Evolutionary conservation across 2,797 vertebrate genomes (phyloP).

Genomic region (Enteromius unitaeniatus): DNA sequence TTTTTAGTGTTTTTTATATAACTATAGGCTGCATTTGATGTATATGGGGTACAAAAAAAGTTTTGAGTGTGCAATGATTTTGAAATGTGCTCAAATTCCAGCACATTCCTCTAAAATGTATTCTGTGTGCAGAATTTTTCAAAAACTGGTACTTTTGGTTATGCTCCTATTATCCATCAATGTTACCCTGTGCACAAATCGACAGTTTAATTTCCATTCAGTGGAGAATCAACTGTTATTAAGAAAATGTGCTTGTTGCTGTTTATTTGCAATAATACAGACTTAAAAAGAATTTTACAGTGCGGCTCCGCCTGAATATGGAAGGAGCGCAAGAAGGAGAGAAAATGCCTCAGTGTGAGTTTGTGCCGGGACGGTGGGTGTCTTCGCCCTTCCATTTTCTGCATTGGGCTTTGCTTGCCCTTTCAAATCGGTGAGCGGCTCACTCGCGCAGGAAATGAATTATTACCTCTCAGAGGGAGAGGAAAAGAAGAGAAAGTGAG

Average conservation of each 20-base stretch:
- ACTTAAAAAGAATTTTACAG: background rate
- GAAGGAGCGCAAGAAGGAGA: background rate
- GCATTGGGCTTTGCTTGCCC: slow-evolving; percentile 51
- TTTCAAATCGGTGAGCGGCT: slow-evolving; percentile 62
- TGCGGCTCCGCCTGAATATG: background rate
- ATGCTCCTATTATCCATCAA: background rate
- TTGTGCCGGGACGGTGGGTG: slow-evolving; percentile 34
- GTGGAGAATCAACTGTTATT: background rate
- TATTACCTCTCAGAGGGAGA: slow-evolving; percentile 51
- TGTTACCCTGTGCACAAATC: background rate
- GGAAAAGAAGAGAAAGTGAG: slow-evolving; percentile 26
- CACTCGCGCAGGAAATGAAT: slow-evolving; percentile 61
- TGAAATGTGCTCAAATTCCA: too few species aligned
- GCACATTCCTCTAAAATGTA: too few species aligned
- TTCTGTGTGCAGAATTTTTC: background rate
- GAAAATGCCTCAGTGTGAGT: slow-evolving; percentile 33
- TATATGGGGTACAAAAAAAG: background rate
- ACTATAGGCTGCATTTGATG: too few species aligned
- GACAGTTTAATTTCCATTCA: background rate
- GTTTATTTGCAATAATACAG: background rate
- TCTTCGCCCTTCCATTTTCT: slow-evolving; percentile 52
- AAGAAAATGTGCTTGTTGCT: background rate
- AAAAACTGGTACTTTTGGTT: background rate
- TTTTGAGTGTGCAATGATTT: too few species aligned
- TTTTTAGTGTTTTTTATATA: too few species aligned